phyloP scores from a whole-genome alignment of 2,797 vertebrate genomes.

The Cossypha heuglini region DNA sequence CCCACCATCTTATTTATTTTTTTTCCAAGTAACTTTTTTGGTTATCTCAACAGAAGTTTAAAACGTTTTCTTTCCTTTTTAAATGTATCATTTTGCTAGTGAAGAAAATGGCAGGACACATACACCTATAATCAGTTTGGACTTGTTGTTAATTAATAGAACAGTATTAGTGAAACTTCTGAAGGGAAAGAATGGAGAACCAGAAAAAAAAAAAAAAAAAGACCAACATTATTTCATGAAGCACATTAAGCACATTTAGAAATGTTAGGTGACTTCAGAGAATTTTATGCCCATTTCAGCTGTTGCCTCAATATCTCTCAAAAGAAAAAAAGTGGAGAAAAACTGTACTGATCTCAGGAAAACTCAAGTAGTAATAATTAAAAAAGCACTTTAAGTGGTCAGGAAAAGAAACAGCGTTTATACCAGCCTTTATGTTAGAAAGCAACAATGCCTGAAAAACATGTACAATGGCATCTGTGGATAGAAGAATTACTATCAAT shows the following conservation, averaged over 20 bases:
- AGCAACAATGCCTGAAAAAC: conserved; percentile 5
- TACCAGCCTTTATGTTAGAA: not conserved
- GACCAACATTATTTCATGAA: not conserved
- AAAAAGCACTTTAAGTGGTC: not conserved
- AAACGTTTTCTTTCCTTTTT: not conserved
- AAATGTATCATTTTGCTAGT: not conserved
- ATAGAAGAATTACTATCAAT: not conserved
- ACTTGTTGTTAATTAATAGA: not conserved
- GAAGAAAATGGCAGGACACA: not conserved
- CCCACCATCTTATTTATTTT: not conserved
- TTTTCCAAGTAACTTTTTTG: not conserved
- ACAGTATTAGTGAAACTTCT: not conserved
- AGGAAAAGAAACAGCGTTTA: conserved; percentile 25
- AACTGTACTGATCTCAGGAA: not conserved
- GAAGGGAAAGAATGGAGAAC: not conserved
- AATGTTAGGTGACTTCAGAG: not conserved
- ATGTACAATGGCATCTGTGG: not conserved
- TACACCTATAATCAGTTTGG: not conserved
- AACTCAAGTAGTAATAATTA: not conserved
- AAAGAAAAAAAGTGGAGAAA: not conserved
- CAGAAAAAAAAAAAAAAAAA: not conserved
- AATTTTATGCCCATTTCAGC: not conserved
- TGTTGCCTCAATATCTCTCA: not conserved
- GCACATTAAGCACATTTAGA: not conserved
- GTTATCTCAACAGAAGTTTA: not conserved